Percentiles rank a stretch among this genome's conserved stretches.
Conservation (phyloP, 2,888 invertebrate species). For the Drosophila emarginata region DNA sequence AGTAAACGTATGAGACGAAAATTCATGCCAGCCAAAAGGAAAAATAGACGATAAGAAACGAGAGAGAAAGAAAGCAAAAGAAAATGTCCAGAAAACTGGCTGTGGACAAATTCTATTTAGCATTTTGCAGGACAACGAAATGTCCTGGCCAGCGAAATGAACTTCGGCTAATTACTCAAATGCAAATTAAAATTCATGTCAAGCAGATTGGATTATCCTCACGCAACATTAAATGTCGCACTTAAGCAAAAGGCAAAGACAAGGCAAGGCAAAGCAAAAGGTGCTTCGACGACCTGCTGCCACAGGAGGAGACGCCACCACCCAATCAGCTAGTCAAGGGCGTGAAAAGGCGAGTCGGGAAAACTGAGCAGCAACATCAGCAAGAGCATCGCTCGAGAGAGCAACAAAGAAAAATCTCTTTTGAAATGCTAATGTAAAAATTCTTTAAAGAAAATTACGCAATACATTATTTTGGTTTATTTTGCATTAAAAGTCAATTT, state of each 20-base stretch:
- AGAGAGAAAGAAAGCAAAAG: constrained; percentile 14
- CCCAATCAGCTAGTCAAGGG: constrained; percentile 45
- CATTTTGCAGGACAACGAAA: constrained; percentile 55
- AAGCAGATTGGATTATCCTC: constrained; percentile 80
- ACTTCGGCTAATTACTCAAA: constrained; percentile 77
- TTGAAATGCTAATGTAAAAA: constrained; percentile 79
- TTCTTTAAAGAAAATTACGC: constrained; percentile 79
- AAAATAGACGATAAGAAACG: constrained; percentile 24
- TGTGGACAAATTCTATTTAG: constrained; percentile 68
- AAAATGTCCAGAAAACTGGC: constrained; percentile 28
- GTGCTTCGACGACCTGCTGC: constrained; percentile 42
- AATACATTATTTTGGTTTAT: constrained; percentile 79
- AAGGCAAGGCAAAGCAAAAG: constrained; percentile 50
- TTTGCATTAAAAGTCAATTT: constrained; percentile 79
- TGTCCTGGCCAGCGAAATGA: constrained; percentile 58
- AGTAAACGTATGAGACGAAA: constrained; percentile 54
- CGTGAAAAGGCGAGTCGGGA: constrained; percentile 39
- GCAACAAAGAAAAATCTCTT: constrained; percentile 68
- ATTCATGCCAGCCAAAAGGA: constrained; percentile 6
- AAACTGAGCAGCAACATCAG: constrained; percentile 9
- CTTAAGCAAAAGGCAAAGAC: constrained; percentile 53
- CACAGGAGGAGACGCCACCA: constrained; percentile 53
- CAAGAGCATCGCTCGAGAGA: constrained; percentile 26
- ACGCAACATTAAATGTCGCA: constrained; percentile 77
- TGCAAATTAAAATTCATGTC: constrained; percentile 79